Base-by-base conservation (phyloP, 2,888 invertebrate species). In the Meloe dianella region DNA sequence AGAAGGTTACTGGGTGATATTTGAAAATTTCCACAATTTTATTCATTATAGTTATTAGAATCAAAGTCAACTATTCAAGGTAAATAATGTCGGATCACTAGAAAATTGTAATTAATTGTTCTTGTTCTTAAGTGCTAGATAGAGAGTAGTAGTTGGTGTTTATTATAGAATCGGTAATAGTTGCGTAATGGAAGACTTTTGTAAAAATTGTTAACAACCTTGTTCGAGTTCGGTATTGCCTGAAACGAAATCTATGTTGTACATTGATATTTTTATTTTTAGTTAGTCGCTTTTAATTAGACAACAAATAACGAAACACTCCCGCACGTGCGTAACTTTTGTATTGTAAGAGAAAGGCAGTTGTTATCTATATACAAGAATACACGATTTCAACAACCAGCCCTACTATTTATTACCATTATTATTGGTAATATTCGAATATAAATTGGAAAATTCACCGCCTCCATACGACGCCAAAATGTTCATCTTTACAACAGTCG, bases 171-270 rank as follows among this genome's bases (percentile, higher is more conserved):
- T 47, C 47, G 47, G 22, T 54, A 14, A 12, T 54, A 24, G 70
- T 74, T 73, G 63, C 73, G 69, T 67, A 73, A 74, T 63, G 68
- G 70, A 69, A 71, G 62, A 66, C 47, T 69, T 54, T 71, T 64
- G 59, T 69, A 71, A 74, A 73, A 73, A 73, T 41, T 71, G 30
- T 27, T 29, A 29, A 64, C 64, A 72, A 72, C 74, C 74, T 74
- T 73, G 74, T 73, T 70, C 74, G 74, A 73, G 68, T 73, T 74
- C 61, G 68, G 65, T 71, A 69, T 70, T 66, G 69, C 73, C 70
- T 71, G 66, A 71, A 73, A 73, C 71, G 61, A 73, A 68, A 66
- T 68, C 24, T 24, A 54, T 54, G 54, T 54, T 54, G 12, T 22
- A 24, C 24, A 54, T 22, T 54, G 24, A 24, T 54, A 54, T 54